A percentile compares a stretch with the other conserved stretches of the same genome.
Conservation (phyloP, 1,140 invertebrate species). For the Lethrus apterus region DNA sequence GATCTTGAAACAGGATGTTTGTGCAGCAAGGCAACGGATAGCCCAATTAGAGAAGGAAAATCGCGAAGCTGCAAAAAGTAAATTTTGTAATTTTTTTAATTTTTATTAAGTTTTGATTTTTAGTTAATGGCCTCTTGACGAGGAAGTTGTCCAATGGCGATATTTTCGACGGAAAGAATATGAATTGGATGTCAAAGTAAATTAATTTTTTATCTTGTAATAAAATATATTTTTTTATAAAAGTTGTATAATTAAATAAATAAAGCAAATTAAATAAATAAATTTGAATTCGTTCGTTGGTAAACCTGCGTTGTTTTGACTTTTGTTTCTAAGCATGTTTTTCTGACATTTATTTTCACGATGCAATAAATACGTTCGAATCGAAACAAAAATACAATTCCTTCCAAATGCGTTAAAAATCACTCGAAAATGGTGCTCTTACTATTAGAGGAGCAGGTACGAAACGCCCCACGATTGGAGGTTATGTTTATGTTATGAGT, state of each 20-base stretch:
- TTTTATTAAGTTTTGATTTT: slow-evolving; percentile 12
- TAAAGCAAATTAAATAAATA: too few relatives aligned
- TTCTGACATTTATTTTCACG: slow-evolving; percentile 15
- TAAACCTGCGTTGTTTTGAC: slow-evolving; percentile 1
- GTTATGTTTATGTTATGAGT: slow-evolving; percentile 25
- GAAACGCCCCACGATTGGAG: slow-evolving; percentile 17
- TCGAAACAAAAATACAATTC: slow-evolving; percentile 10
- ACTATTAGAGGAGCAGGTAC: slow-evolving; percentile 36
- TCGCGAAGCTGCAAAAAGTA: slow-evolving; percentile 27
- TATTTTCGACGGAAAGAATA: not conserved
- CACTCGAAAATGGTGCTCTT: slow-evolving; percentile 32
- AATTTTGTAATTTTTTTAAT: slow-evolving; percentile 6
- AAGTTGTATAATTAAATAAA: too few relatives aligned
- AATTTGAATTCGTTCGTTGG: too few relatives aligned
- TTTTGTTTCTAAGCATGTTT: slow-evolving; percentile 14
- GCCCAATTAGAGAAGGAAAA: slow-evolving; percentile 24
- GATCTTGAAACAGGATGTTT: slow-evolving; percentile 17
- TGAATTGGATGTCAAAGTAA: slow-evolving; percentile 1
- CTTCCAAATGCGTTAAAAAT: slow-evolving; percentile 1
- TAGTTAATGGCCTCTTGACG: slow-evolving; percentile 20
- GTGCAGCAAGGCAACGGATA: slow-evolving; percentile 14
- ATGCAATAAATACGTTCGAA: slow-evolving; percentile 19
- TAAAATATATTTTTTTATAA: too few relatives aligned
- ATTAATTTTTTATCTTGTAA: too few relatives aligned
- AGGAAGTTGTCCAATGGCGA: slow-evolving; percentile 17